Percentiles rank a stretch among this genome's conserved stretches.
Conservation (phyloP, 2,888 invertebrate genomes). For the Dendrolimus houi region DNA sequence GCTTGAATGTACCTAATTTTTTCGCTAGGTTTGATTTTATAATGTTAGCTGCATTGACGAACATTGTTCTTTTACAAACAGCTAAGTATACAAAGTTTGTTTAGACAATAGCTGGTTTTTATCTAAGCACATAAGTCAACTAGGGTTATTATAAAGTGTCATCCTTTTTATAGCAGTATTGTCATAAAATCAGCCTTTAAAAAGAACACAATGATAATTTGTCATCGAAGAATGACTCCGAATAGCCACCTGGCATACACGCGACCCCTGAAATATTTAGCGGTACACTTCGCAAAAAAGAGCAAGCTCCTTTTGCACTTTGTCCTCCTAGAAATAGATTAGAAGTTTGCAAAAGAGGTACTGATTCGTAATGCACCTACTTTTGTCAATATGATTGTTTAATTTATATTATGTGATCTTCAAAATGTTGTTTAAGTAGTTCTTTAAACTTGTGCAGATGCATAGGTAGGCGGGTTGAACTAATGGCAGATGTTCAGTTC, state of each 20-base stretch:
- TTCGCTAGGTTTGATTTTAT: too few relatives aligned
- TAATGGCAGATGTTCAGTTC: conserved; percentile 47
- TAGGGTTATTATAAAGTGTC: conserved; percentile 34
- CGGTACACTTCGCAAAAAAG: conserved; percentile 4
- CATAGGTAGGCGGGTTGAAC: conserved; percentile 39
- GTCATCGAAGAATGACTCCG: conserved; percentile 53
- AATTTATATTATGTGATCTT: conserved; percentile 74
- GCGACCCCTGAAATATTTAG: conserved; percentile 48
- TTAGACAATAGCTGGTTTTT: conserved; percentile 22
- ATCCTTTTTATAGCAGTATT: conserved; percentile 43
- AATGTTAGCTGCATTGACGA: too few relatives aligned
- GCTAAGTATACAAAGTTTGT: not conserved
- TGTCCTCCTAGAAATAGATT: not conserved
- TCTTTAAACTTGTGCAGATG: conserved; percentile 69
- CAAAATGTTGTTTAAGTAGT: conserved; percentile 66
- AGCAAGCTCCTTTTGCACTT: not conserved
- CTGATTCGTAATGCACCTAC: conserved; percentile 62
- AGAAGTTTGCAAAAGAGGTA: conserved; percentile 2
- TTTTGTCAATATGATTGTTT: conserved; percentile 67
- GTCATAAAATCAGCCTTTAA: conserved; percentile 40
- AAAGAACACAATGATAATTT: conserved; percentile 67
- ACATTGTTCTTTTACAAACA: too few relatives aligned
- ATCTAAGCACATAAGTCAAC: conserved; percentile 33
- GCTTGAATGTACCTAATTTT: too few relatives aligned
- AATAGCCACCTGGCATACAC: conserved; percentile 58